Base-by-base conservation (phyloP, 2,797 vertebrate species). In the Odontamblyopus lacepedii region DNA sequence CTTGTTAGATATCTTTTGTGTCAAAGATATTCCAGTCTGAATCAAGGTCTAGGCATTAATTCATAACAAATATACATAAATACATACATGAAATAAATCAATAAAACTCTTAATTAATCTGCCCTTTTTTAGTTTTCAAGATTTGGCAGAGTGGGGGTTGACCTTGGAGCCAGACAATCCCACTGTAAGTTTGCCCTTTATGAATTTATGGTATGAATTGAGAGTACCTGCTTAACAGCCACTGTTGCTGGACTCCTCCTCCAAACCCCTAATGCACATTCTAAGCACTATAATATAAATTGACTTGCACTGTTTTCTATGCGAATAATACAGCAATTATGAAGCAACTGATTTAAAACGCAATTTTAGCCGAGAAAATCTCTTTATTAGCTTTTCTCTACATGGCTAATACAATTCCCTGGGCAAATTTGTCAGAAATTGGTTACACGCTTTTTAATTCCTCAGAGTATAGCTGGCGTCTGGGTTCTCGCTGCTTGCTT, bases 331-430 rank as follows among this genome's bases (percentile, higher is more conserved):
- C 76, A 70, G 67, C 74, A 79, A 78, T 82, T 75, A 71, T 8
- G n/a, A 59, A 69, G 29, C 67, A 78, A 78, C 60, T 68, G 44
- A 66, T 48, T 81, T 75, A 78, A 74, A 82, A 72, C 66, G 62
- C 77, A 38, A 79, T 78, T 71, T 70, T 82, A 63, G 27, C 19
- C 0, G 72, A 67, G 76, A 32, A 71, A 64, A 75, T 19, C 44
- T 73, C 63, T 44, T 63, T 68, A 30, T 57, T 30, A 0, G 26
- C 41, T 67, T 71, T 68, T 64, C 61, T n/a, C 32, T 72, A 35
- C 73, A 77, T 78, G 79, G 79, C 67, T 81, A 83, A 87, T 78
- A 70, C 57, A 72, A 70, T 80, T 79, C 81, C 79, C 74, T 73
- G 3, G 15, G 78, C 73, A 74, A 53, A 61, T 83, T 82, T 79